phyloP scores from a whole-genome alignment of 2,113 vertebrate species.

The Coturnix japonica region DNA sequence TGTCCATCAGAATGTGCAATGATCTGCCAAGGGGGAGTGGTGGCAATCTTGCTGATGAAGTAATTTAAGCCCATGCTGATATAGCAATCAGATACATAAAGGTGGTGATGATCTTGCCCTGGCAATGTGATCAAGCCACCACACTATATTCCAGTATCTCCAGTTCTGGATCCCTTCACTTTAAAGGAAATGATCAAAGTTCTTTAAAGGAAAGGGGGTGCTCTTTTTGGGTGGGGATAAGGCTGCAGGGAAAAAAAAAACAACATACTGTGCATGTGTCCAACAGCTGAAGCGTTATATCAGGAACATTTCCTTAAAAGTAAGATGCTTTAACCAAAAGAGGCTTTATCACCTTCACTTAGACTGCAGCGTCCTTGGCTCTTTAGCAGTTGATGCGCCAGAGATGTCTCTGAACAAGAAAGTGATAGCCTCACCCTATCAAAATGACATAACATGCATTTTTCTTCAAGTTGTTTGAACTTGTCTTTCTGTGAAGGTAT shows the following conservation, averaged over 20 bases:
- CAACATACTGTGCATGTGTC: not conserved
- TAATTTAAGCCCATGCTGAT: fast-evolving
- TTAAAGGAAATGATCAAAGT: not conserved
- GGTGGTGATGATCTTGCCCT: not conserved
- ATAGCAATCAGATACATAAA: fast-evolving
- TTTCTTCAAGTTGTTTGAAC: conserved; percentile 58
- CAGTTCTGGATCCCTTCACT: not conserved
- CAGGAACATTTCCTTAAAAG: not conserved
- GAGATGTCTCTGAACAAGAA: conserved; percentile 16
- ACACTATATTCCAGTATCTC: fast-evolving
- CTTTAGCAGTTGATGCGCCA: not conserved
- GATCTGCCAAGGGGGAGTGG: not conserved
- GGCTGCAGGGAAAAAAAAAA: not conserved
- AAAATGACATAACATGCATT: conserved; percentile 59
- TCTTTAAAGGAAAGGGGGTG: not conserved
- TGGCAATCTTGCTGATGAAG: not conserved
- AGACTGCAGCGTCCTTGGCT: conserved; percentile 18
- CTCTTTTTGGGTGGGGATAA: not conserved
- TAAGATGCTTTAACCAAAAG: not conserved
- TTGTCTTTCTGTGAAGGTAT: conserved; percentile 23
- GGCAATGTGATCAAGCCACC: not conserved
- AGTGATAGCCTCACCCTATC: conserved; percentile 43
- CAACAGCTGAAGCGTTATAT: not conserved
- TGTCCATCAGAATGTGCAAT: not conserved
- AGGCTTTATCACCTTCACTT: not conserved